Conservation (phyloP, 2,797 vertebrate species). For the Knipowitschia caucasica region DNA sequence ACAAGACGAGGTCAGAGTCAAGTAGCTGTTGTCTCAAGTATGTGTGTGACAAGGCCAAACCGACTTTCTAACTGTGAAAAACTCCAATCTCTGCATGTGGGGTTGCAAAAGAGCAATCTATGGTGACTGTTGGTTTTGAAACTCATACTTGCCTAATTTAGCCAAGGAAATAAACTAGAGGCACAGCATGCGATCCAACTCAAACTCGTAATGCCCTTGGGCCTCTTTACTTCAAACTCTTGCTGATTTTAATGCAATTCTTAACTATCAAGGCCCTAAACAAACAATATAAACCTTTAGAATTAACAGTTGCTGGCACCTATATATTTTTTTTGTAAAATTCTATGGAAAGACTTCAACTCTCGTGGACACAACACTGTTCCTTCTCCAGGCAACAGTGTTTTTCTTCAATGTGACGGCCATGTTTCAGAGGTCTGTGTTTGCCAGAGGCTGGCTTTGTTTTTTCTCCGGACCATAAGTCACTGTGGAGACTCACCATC, state of each 20-base stretch:
- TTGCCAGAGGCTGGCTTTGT: constrained; percentile 54
- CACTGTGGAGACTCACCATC: constrained; percentile 41
- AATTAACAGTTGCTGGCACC: constrained; percentile 13
- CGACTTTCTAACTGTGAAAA: constrained; percentile 17
- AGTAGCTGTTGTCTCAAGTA: constrained; percentile 32
- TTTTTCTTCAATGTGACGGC: constrained; percentile 42
- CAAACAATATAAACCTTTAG: constrained; percentile 1
- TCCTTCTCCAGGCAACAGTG: constrained; percentile 62
- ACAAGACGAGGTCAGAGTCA: constrained; percentile 37
- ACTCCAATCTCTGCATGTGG: constrained; percentile 9
- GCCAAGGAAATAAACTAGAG: constrained; percentile 36
- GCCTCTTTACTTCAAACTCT: constrained; percentile 27
- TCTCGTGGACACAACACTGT: constrained; percentile 55
- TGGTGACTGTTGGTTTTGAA: constrained; percentile 22
- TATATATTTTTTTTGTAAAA: constrained; percentile 31
- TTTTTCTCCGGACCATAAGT: constrained; percentile 39
- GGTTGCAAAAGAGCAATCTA: constrained; percentile 24
- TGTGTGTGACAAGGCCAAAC: constrained; percentile 2
- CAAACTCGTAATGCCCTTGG: constrained; percentile 14
- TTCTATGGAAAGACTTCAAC: constrained; percentile 13
- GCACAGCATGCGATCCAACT: constrained; percentile 13
- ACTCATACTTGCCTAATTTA: constrained; percentile 11
- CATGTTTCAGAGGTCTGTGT: constrained; percentile 52
- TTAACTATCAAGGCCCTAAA: constrained; percentile 17
- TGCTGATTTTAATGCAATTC: constrained; percentile 30